These are phyloP conservation scores for Syrphus vitripennis DNA, from an alignment of 2,888 invertebrate species.

Conservation along the genomic window DNA sequence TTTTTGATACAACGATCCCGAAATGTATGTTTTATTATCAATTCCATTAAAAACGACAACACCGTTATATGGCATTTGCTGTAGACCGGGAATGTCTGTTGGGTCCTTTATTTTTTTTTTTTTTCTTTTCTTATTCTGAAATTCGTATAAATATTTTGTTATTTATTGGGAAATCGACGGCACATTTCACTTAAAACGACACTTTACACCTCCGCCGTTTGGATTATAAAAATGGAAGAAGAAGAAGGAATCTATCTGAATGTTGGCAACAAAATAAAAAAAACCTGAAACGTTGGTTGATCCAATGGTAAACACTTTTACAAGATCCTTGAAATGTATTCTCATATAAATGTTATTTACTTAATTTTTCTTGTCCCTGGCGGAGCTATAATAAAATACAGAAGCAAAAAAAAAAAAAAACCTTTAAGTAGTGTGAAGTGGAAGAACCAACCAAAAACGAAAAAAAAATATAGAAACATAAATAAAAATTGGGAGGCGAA, in stretches of 20 bases:
- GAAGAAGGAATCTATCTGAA: neutral
- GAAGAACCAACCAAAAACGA: neutral
- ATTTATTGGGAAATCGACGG: conserved; percentile 62
- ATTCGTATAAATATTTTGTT: conserved; percentile 55
- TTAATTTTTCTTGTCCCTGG: conserved; percentile 55
- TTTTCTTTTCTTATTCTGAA: neutral
- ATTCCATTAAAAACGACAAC: conserved; percentile 61
- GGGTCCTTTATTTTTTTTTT: conserved; percentile 35
- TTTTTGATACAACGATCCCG: conserved; percentile 45
- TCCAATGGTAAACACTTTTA: conserved; percentile 62
- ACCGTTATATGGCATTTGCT: no score
- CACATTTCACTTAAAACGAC: conserved; percentile 53
- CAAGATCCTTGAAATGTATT: conserved; percentile 63
- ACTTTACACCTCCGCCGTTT: conserved; percentile 42
- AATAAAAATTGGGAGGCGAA: conserved; percentile 37
- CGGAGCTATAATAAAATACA: conserved; percentile 25
- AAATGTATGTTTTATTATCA: conserved; percentile 49
- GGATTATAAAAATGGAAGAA: neutral
- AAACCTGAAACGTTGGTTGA: conserved; percentile 3
- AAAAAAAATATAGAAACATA: neutral
- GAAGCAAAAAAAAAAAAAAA: conserved; percentile 14
- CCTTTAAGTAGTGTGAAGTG: conserved; percentile 18
- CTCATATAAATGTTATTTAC: conserved; percentile 70
- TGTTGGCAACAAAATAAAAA: neutral
- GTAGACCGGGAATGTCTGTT: conserved; percentile 24